Evolutionary conservation across 1,140 invertebrate genomes (phyloP), one percentile per base, ranked within the genome.

Genomic region (Tetramorium alpestre): DNA sequence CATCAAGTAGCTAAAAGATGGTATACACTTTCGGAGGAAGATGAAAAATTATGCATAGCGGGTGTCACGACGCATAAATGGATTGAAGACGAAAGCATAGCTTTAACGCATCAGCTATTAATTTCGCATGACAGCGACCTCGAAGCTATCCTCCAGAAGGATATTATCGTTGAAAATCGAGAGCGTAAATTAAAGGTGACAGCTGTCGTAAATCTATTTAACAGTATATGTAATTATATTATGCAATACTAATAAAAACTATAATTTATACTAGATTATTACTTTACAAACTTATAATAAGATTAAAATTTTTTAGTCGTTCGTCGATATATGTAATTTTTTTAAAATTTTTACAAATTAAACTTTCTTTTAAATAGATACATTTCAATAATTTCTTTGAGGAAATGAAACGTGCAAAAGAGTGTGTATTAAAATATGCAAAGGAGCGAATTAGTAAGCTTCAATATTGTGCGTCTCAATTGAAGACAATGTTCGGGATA

Each of bases 371-470:
- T 69, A 54, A 93, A 7, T 88, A 95, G 89, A 89, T 93, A 22
- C 90, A 94, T 75, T 96, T 96, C 78, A 96, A 96, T 77, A 91
- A 95, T 82, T 85, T 92, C 18, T 96, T 96, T 80, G 93, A 96
- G 18, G 89, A 95, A 73, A 95, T 94, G 10, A 95, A 93, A 70
- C 22, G 11, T 1, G 16, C 76, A 10, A 94, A 94, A 64, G 56
- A 78, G n/a, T 62, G 25, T 4, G 87, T 93, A 87, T 86, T 95
- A 38, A 65, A 86, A 28, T 47, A 70, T n/a, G 86, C 92, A 1
- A 87, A 56, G 3, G 54, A 93, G 6, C 87, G 85, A 0, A 92
- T 93, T 13, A 60, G 88, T 2, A 92, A 87, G 44, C 86, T 94
- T 13, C 64, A 89, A 13, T 76, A 92, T 33, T 94, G 92, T 38